Percentiles rank a stretch among this genome's conserved stretches.
Conservation (phyloP, 2,797 vertebrate genomes). For the Cyprinella venusta region DNA sequence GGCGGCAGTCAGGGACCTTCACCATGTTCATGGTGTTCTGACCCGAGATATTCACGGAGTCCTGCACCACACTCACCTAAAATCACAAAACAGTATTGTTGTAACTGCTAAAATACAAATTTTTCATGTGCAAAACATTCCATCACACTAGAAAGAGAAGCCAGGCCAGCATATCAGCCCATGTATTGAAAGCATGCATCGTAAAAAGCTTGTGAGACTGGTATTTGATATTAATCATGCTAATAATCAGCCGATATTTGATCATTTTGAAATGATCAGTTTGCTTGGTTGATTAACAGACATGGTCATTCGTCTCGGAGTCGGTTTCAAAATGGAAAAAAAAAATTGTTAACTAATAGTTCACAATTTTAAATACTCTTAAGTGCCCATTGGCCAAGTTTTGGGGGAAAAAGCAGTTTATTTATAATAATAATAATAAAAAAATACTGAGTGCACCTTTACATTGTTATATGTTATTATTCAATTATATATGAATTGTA, state of each 20-base stretch:
- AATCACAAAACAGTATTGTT: slow-evolving; percentile 36
- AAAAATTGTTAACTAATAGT: neutral
- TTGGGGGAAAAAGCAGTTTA: fast-evolving
- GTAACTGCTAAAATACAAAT: too few relatives aligned
- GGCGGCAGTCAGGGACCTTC: slow-evolving; percentile 95
- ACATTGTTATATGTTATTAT: neutral
- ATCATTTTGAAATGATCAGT: neutral
- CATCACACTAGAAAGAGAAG: neutral
- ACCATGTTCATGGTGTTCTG: slow-evolving; percentile 99
- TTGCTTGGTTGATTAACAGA: neutral
- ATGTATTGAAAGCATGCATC: neutral
- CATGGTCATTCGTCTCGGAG: neutral
- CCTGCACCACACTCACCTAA: slow-evolving; percentile 97
- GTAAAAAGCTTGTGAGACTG: neutral
- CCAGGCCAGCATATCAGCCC: neutral
- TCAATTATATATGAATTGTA: neutral
- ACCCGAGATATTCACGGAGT: slow-evolving; percentile 97
- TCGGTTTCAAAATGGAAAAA: neutral
- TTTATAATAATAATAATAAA: too few relatives aligned
- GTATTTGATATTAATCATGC: neutral
- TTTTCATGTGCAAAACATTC: too few relatives aligned
- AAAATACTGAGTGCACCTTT: neutral
- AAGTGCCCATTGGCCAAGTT: neutral
- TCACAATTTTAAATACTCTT: neutral
- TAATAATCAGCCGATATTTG: neutral